phyloP scores from a whole-genome alignment of 2,797 vertebrate genomes.

The Xerus rutilus region DNA sequence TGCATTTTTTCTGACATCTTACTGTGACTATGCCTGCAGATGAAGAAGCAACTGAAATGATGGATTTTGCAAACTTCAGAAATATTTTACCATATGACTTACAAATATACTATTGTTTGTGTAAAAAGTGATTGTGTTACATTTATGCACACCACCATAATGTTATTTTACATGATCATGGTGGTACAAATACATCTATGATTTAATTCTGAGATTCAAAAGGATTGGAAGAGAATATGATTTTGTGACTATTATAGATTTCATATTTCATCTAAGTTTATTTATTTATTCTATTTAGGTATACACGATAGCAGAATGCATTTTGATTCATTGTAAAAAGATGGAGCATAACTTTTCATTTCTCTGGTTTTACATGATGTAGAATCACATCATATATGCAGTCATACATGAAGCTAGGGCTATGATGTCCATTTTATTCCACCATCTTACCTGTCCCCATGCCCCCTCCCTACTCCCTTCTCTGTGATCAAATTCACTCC shows the following conservation, averaged over 20 bases:
- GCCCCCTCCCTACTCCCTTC: too few relatives aligned
- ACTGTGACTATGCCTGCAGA: not conserved
- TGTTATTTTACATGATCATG: not conserved
- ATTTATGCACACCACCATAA: not conserved
- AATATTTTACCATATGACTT: not conserved
- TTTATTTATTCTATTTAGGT: not conserved
- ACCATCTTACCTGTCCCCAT: too few relatives aligned
- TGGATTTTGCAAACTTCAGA: not conserved
- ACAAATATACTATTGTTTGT: not conserved
- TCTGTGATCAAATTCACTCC: too few relatives aligned
- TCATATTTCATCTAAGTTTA: not conserved
- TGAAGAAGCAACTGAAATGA: not conserved
- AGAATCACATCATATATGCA: too few relatives aligned
- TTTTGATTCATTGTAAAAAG: too few relatives aligned
- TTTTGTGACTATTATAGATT: slow-evolving; percentile 13
- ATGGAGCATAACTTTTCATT: too few relatives aligned
- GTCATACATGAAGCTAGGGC: too few relatives aligned
- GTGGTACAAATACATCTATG: not conserved
- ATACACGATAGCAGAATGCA: too few relatives aligned
- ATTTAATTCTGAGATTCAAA: slow-evolving; percentile 17
- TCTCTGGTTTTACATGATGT: too few relatives aligned
- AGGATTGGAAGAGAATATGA: not conserved
- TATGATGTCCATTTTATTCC: too few relatives aligned
- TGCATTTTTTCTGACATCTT: not conserved
- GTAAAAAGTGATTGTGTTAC: not conserved